Percentiles rank a stretch among this genome's conserved stretches.
phyloP scores from a whole-genome alignment of 2,113 vertebrate genomes.

The Gnathonemus longibarbis region DNA sequence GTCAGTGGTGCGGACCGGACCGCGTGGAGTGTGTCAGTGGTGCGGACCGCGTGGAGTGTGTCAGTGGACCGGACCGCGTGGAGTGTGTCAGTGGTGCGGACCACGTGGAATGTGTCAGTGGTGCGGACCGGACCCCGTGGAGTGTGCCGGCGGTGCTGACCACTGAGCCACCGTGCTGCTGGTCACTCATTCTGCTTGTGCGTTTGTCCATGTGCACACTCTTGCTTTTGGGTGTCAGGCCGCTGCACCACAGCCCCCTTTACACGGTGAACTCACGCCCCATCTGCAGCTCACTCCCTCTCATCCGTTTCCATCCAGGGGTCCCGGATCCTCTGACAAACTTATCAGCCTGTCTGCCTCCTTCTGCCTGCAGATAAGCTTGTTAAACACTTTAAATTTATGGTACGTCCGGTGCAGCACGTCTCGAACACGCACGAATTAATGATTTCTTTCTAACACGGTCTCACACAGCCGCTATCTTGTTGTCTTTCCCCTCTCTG shows the following conservation, averaged over 20 bases:
- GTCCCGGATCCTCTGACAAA: background rate
- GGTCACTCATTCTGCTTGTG: too few relatives aligned
- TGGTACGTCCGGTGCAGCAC: background rate
- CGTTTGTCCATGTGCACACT: background rate
- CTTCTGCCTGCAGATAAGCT: slow-evolving; percentile 1
- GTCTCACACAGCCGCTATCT: slow-evolving; percentile 9
- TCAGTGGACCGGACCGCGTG: too few relatives aligned
- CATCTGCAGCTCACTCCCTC: background rate
- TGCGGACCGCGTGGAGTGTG: too few relatives aligned
- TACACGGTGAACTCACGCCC: background rate
- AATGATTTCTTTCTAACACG: background rate
- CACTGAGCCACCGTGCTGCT: background rate
- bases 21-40: too few relatives aligned
- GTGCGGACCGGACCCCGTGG: too few relatives aligned
- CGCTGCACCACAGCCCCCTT: background rate
- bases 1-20: too few relatives aligned
- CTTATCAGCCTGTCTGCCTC: background rate
- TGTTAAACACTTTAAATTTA: slow-evolving; percentile 18
- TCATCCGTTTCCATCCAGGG: background rate
- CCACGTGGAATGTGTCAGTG: too few relatives aligned
- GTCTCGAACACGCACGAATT: slow-evolving; percentile 1
- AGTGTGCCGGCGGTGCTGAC: too few relatives aligned
- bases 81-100: too few relatives aligned
- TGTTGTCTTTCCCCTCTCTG: background rate
- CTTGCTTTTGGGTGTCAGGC: background rate